Conservation (phyloP, 2,113 vertebrate species). For the Aegithalos caudatus region DNA sequence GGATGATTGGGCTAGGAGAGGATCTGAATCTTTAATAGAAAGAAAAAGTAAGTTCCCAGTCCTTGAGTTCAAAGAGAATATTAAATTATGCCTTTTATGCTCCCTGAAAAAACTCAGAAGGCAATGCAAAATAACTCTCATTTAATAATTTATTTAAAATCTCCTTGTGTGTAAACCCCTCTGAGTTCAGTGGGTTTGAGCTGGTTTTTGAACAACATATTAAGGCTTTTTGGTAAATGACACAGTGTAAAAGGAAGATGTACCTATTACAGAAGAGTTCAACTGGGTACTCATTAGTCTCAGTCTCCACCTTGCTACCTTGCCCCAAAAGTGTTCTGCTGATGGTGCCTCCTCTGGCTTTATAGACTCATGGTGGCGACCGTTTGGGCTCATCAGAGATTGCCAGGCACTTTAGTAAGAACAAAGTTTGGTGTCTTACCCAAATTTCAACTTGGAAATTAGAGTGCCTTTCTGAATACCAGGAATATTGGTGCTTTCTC, state of each 20-base stretch:
- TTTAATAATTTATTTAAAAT: slow-evolving; percentile 25
- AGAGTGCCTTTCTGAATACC: too few relatives aligned
- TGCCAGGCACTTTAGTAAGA: too few relatives aligned
- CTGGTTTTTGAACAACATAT: not conserved
- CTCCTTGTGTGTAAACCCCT: not conserved
- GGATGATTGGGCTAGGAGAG: not conserved
- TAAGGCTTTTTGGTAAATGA: not conserved
- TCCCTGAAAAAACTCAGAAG: not conserved
- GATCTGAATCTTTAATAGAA: not conserved
- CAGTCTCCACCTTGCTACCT: too few relatives aligned
- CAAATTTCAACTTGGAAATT: too few relatives aligned
- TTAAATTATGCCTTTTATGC: not conserved
- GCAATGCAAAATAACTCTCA: not conserved
- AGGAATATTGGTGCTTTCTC: too few relatives aligned
- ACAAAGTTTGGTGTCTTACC: too few relatives aligned
- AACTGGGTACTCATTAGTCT: too few relatives aligned
- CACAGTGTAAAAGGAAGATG: not conserved
- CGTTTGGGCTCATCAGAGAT: too few relatives aligned
- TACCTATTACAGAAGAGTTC: not conserved
- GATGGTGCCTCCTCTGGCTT: too few relatives aligned
- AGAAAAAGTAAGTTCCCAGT: not conserved
- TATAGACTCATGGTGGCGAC: too few relatives aligned
- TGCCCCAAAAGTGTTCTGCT: too few relatives aligned
- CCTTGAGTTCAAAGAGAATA: not conserved
- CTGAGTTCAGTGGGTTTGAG: not conserved